Percentiles rank a stretch among this genome's conserved stretches.
phyloP scores from a whole-genome alignment of 2,888 invertebrate genomes.

The Dusona sp. region DNA sequence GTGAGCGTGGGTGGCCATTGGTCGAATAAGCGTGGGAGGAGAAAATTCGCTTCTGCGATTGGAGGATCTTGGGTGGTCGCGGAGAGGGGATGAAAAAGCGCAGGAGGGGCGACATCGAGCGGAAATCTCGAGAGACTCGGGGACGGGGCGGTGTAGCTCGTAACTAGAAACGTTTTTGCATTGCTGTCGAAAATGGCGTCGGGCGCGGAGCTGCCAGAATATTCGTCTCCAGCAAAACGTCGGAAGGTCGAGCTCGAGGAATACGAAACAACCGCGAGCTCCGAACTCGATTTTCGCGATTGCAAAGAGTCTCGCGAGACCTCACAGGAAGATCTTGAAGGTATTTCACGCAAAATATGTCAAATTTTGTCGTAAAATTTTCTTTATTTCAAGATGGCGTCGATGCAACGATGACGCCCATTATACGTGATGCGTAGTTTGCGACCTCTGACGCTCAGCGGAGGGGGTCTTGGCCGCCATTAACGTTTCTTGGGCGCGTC shows the following conservation, averaged over 20 bases:
- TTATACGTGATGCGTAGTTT: constrained; percentile 71
- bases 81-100: constrained; percentile 40
- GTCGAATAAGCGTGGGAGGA: constrained; percentile 56
- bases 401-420: constrained; percentile 73
- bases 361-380: constrained; percentile 75
- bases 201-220: constrained; percentile 83
- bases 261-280: constrained; percentile 72
- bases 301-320: constrained; percentile 73
- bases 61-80: constrained; percentile 19
- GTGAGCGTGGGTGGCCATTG: constrained; percentile 62
- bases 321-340: constrained; percentile 80
- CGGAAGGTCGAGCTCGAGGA: constrained; percentile 81
- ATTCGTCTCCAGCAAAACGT: constrained; percentile 84
- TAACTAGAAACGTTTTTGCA: constrained; percentile 76
- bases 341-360: constrained; percentile 80
- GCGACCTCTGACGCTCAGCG: constrained; percentile 70
- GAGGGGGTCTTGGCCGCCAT: constrained; percentile 77
- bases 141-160: constrained; percentile 68
- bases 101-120: constrained; percentile 73
- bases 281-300: constrained; percentile 77
- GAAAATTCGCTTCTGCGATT: constrained; percentile 44
- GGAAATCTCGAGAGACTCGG: constrained; percentile 50
- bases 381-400: constrained; percentile 81
- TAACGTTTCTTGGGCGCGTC: constrained; percentile 77
- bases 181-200: constrained; percentile 85